Percentiles rank a stretch among this genome's conserved stretches.
phyloP scores from a whole-genome alignment of 2,888 invertebrate species.

The Epinotia nisella region DNA sequence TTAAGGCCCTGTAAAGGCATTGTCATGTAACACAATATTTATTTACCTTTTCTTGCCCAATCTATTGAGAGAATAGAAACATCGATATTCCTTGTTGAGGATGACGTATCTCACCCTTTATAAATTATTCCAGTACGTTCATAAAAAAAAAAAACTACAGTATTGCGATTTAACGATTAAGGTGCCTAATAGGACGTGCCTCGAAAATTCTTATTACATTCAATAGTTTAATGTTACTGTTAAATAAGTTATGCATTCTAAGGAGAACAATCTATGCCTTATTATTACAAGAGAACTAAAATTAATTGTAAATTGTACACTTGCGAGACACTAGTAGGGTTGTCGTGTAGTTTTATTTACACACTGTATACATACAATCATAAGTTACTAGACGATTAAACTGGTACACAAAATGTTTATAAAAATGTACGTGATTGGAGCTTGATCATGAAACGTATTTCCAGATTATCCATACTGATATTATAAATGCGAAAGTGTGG shows the following conservation, averaged over 20 bases:
- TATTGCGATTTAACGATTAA: background rate
- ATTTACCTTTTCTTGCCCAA: background rate
- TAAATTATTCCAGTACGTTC: background rate
- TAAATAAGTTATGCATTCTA: slow-evolving; percentile 9
- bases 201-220: slow-evolving; percentile 6
- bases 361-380: background rate
- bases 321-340: background rate
- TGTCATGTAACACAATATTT: background rate
- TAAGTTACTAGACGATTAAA: background rate
- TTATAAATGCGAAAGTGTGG: too few species aligned
- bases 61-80: background rate
- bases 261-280: background rate
- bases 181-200: slow-evolving; percentile 33
- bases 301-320: background rate
- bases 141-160: too few species aligned
- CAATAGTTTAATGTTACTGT: slow-evolving; percentile 14
- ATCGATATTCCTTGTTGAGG: background rate
- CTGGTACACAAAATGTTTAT: background rate
- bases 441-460: too few species aligned
- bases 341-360: background rate
- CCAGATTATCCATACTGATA: too few species aligned
- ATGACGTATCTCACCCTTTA: background rate
- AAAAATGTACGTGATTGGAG: background rate
- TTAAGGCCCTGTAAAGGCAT: too few species aligned
- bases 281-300: background rate